A percentile compares a stretch with the other conserved stretches of the same genome.
Conservation (phyloP, 2,797 vertebrate genomes). For the Zalophus californianus region DNA sequence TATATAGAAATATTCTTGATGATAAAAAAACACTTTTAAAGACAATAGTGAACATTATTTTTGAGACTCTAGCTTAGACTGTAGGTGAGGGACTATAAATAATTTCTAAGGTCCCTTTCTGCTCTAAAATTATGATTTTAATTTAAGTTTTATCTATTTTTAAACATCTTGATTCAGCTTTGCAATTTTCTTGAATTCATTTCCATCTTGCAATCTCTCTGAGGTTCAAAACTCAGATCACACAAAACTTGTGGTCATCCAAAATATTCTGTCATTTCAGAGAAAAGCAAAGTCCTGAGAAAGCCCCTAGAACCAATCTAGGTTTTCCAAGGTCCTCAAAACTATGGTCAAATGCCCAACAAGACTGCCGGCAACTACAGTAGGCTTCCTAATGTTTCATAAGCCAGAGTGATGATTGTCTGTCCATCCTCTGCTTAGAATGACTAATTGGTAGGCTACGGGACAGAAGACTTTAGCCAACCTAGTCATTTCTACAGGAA, state of each 20-base stretch:
- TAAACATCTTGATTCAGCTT: neutral
- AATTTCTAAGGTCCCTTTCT: neutral
- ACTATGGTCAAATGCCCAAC: neutral
- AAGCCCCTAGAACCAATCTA: neutral
- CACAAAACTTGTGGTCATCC: neutral
- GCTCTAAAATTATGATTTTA: conserved; percentile 39
- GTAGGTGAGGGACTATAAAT: neutral
- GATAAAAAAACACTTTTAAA: conserved; percentile 7
- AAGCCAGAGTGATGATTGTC: neutral
- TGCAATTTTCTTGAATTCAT: conserved; percentile 27
- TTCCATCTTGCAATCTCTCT: neutral
- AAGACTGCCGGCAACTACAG: neutral
- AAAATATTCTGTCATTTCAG: neutral
- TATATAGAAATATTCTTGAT: neutral
- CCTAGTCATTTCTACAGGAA: neutral
- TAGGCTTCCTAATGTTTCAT: neutral
- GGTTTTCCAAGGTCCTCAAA: neutral
- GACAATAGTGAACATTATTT: neutral
- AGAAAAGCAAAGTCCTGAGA: conserved; percentile 6
- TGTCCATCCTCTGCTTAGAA: neutral
- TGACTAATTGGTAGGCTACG: neutral
- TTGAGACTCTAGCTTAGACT: neutral
- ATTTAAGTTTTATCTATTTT: neutral
- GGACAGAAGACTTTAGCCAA: neutral
- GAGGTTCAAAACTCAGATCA: neutral